Conservation (phyloP, 2,113 vertebrate genomes). For the Zosterops hypoxanthus region DNA sequence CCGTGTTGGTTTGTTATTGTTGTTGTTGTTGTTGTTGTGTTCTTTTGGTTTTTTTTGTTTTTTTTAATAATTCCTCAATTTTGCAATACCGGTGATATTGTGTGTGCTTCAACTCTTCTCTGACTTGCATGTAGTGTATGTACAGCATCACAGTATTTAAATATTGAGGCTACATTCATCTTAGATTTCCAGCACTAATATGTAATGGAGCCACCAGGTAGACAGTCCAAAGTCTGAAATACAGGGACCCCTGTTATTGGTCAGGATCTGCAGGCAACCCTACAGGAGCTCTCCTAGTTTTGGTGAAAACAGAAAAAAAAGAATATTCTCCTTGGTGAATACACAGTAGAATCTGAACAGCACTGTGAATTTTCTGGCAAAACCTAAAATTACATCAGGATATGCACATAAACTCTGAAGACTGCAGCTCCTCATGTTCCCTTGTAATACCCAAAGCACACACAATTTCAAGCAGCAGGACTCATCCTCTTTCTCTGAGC, state of each 20-base stretch:
- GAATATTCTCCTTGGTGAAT: not conserved
- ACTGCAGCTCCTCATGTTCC: not conserved
- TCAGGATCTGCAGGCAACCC: not conserved
- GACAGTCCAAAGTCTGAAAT: not conserved
- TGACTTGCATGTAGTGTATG: not conserved
- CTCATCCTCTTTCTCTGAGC: not conserved
- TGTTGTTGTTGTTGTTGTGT: no score
- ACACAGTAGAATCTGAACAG: not conserved
- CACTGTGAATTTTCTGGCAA: not conserved
- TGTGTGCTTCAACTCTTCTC: not conserved
- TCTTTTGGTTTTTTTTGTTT: no score
- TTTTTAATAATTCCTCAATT: not conserved
- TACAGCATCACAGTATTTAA: not conserved
- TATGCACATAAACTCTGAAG: not conserved
- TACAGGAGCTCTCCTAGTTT: not conserved
- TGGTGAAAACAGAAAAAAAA: not conserved
- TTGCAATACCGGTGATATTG: not conserved
- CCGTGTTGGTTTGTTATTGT: rapidly evolving
- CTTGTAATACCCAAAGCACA: not conserved
- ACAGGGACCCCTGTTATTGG: not conserved
- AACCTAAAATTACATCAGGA: not conserved
- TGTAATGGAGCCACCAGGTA: not conserved
- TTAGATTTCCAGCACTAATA: not conserved
- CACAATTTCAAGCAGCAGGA: not conserved
- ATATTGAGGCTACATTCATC: not conserved